A percentile compares a stretch with the other conserved stretches of the same genome.
phyloP scores from a whole-genome alignment of 2,113 vertebrate species.

The Corynorhinus townsendii region DNA sequence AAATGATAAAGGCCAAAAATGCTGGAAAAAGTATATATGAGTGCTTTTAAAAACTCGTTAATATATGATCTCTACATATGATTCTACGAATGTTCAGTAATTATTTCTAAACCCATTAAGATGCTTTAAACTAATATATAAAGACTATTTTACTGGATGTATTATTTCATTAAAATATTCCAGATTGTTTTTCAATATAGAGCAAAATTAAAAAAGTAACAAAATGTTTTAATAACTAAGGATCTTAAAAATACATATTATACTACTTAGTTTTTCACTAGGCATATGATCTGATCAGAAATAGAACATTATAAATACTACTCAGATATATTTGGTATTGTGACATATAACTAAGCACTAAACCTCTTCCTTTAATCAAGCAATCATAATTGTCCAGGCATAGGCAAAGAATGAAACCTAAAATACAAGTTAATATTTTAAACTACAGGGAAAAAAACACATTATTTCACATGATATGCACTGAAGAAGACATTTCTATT shows the following conservation, averaged over 20 bases:
- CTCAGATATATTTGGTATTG: conserved; percentile 57
- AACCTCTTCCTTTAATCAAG: conserved; percentile 62
- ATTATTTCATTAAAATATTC: neutral
- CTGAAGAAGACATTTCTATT: conserved; percentile 64
- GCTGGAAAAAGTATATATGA: conserved; percentile 2
- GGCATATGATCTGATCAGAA: conserved; percentile 45
- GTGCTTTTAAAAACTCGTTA: conserved; percentile 37
- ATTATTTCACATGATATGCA: conserved; percentile 47
- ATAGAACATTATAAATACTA: conserved; percentile 31
- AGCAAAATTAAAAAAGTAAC: neutral
- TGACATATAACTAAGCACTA: conserved; percentile 63
- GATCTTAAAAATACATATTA: conserved; percentile 23
- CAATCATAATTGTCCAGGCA: conserved; percentile 63
- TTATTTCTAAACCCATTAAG: conserved; percentile 55
- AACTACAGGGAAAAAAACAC: conserved; percentile 53
- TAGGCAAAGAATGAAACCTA: conserved; percentile 37
- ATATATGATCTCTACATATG: conserved; percentile 15
- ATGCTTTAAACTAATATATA: conserved; percentile 39
- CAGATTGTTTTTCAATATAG: neutral
- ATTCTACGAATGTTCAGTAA: conserved; percentile 31
- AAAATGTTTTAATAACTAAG: conserved; percentile 57
- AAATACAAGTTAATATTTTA: conserved; percentile 70
- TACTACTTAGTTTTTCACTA: conserved; percentile 44
- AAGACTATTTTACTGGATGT: conserved; percentile 40
- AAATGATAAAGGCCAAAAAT: neutral